Evolutionary conservation across 2,888 invertebrate species (phyloP), one percentile per base, ranked within the genome.

Genomic region (Molanna angustata): DNA sequence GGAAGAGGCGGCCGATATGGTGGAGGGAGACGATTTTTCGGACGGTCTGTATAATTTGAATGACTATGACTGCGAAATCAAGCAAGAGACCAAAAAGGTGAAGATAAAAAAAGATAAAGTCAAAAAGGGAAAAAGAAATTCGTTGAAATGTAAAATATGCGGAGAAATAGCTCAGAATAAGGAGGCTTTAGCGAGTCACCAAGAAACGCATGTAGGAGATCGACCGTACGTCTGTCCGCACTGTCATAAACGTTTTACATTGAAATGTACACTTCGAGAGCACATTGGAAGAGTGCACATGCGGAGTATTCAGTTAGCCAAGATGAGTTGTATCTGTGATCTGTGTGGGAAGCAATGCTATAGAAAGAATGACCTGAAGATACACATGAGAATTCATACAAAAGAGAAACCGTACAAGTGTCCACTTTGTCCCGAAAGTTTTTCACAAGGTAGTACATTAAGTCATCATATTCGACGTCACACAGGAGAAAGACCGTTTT

Each of bases 371-470:
- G 68, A 71, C 61, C 66, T 74, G 1, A 65, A 65, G 20, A 64
- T 67, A 13, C 75, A 76, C 45, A 67, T 70, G 66, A 62, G 73
- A 4, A 68, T 65, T 6, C 75, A 75, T 43, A 74, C 74, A 1
- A 70, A 72, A 1, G 74, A 75, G 55, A 73, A 71, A 11, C 75
- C 75, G 1, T 74, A 70, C 54, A 48, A 62, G 1, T 76, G 74
- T 51, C 51, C 66, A 0, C 53, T 66, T 13, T 76, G 75, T 47
- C 62, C 66, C 0, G 59, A 63, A 4, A 65, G 63, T n/a, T 75
- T 74, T 48, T 67, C 68, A 2, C 75, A 74, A 56, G 54, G 66
- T 4, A 67, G 70, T 54, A 65, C 72, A 52, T 66, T 7, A 4
- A 44, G 18, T 4, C 63, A 71, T 37, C 75, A 75, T 54, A 66